phyloP scores from a whole-genome alignment of 37 sponge, comb jelly and placozoan species.

The Eunapius fragilis region DNA sequence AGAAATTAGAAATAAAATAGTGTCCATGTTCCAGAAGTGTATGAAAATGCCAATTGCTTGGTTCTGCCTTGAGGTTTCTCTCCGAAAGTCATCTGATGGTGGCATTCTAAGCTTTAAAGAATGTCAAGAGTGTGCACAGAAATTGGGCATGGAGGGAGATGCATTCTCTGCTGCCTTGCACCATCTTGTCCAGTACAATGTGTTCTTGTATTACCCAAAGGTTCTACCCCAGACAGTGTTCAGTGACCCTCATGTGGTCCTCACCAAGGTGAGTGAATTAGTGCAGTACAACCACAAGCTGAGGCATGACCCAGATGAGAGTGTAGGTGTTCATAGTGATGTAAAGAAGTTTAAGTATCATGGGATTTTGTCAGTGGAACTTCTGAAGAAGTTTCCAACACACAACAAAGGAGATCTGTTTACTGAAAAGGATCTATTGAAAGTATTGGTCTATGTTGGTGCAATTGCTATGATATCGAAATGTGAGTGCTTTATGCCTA shows the following conservation, averaged over 20 bases:
- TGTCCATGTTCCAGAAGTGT: neutral
- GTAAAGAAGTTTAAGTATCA: constrained; percentile 3
- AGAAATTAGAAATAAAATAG: neutral
- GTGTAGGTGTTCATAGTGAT: neutral
- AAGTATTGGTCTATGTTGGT: neutral
- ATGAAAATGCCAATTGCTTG: constrained; percentile 13
- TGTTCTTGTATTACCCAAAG: too few relatives aligned
- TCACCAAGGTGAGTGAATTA: too few relatives aligned
- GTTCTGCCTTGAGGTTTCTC: neutral
- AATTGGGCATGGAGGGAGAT: too few relatives aligned
- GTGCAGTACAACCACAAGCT: too few relatives aligned
- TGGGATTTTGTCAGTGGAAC: neutral
- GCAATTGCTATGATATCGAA: neutral
- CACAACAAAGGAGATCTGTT: neutral
- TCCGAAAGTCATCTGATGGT: neutral
- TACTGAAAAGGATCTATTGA: neutral
- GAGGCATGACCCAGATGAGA: neutral
- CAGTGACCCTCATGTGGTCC: too few relatives aligned
- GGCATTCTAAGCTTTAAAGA: neutral
- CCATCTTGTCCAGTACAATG: too few relatives aligned
- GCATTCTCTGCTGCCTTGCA: too few relatives aligned
- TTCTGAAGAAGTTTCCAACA: neutral
- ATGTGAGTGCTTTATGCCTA: too few relatives aligned
- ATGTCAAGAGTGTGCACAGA: too few relatives aligned
- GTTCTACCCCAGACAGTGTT: too few relatives aligned